These are phyloP conservation scores for Argya squamiceps DNA, from an alignment of 2,797 vertebrate genomes.

Conservation along the genomic window DNA sequence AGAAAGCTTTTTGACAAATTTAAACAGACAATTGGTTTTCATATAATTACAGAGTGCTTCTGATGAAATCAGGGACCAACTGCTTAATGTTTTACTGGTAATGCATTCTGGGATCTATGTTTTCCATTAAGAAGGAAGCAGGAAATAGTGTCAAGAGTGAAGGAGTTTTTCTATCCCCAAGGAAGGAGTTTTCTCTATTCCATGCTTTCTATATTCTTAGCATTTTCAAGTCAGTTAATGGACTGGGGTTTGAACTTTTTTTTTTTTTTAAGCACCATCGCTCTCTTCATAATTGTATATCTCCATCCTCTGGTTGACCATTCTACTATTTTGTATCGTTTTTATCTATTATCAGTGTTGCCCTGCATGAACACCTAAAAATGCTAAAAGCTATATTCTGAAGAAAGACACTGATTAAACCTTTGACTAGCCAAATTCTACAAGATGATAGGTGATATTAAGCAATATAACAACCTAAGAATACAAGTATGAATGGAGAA, in stretches of 20 bases:
- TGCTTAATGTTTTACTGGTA: background rate
- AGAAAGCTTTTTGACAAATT: background rate
- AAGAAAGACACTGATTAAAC: background rate
- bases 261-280: background rate
- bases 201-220: background rate
- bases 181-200: background rate
- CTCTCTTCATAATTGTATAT: background rate
- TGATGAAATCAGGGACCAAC: background rate
- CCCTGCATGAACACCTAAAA: background rate
- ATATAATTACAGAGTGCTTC: background rate
- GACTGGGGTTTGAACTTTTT: fast-evolving
- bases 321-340: background rate
- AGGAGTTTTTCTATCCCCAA: background rate
- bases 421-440: background rate
- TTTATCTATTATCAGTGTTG: background rate
- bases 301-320: background rate
- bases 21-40: background rate
- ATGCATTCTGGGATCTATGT: background rate
- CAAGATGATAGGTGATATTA: background rate
- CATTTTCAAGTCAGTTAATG: background rate
- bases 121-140: background rate
- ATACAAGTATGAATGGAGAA: background rate
- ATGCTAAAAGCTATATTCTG: background rate
- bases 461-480: background rate
- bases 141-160: background rate